Conservation (phyloP, 2,888 invertebrate species). For the Lottia gigantea region DNA sequence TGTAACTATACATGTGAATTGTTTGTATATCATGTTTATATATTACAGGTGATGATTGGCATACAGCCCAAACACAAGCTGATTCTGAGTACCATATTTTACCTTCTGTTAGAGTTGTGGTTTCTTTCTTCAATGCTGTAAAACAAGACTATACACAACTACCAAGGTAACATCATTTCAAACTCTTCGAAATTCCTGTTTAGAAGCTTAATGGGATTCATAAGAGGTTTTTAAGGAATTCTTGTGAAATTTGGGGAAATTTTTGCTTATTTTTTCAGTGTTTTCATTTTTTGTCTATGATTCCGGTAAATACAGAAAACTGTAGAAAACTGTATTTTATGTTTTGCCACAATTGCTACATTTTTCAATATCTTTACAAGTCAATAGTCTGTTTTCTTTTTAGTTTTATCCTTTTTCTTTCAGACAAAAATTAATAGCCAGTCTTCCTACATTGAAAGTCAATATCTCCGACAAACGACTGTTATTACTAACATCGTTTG, state of each 20-base stretch:
- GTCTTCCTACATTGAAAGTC: slow-evolving; percentile 78
- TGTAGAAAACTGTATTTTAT: no score
- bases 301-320: no score
- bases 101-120: slow-evolving; percentile 76
- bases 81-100: slow-evolving; percentile 82
- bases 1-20: no score
- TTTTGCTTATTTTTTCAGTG: no score
- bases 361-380: no score
- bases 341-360: no score
- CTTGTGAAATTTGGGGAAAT: no score
- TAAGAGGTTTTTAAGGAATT: no score
- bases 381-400: no score
- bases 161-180: slow-evolving; percentile 70
- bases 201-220: no score
- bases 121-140: slow-evolving; percentile 81
- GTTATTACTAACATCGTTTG: slow-evolving; percentile 76
- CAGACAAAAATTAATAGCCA: slow-evolving; percentile 82
- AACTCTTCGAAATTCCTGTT: no score
- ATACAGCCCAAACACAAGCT: slow-evolving; percentile 76
- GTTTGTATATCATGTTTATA: neutral
- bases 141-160: slow-evolving; percentile 78
- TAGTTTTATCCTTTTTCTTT: slow-evolving; percentile 10
- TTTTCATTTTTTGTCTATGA: no score
- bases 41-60: slow-evolving; percentile 78
- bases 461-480: slow-evolving; percentile 82